A percentile compares a stretch with the other conserved stretches of the same genome.
These are phyloP conservation scores for Cyphomyrus discorhynchus DNA, from an alignment of 2,113 vertebrate species.

Conservation along the genomic window DNA sequence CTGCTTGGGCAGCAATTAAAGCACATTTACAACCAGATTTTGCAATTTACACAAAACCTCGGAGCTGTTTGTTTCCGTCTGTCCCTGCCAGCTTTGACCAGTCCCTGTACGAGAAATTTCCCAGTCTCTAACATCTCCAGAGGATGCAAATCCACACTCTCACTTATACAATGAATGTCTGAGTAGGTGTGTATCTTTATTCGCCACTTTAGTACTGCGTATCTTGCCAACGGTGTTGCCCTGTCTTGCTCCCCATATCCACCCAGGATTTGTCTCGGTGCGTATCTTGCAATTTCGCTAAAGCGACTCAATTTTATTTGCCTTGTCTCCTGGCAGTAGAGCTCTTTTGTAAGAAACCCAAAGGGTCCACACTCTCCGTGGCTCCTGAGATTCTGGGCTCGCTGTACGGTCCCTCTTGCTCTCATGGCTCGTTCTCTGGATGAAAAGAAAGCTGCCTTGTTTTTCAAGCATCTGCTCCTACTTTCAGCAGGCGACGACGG, in stretches of 20 bases:
- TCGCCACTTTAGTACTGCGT: not conserved
- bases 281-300: not conserved
- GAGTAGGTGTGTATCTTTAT: not conserved
- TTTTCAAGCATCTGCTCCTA: not conserved
- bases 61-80: not conserved
- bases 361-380: not conserved
- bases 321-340: not conserved
- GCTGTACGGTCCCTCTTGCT: not conserved
- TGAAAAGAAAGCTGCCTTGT: not conserved
- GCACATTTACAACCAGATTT: not conserved
- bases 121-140: not conserved
- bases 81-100: not conserved
- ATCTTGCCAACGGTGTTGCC: constrained; percentile 1
- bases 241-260: not conserved
- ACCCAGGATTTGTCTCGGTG: not conserved
- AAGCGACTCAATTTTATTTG: not conserved
- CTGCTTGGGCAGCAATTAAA: not conserved
- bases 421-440: not conserved
- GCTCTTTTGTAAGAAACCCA: not conserved
- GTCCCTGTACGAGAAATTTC: not conserved
- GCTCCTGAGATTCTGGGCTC: not conserved
- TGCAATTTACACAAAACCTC: not conserved
- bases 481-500: not conserved
- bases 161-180: not conserved
- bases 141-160: not conserved